These are phyloP conservation scores for Hirudinaria manillensis DNA, from an alignment of 2,888 invertebrate genomes.

Conservation along the genomic window DNA sequence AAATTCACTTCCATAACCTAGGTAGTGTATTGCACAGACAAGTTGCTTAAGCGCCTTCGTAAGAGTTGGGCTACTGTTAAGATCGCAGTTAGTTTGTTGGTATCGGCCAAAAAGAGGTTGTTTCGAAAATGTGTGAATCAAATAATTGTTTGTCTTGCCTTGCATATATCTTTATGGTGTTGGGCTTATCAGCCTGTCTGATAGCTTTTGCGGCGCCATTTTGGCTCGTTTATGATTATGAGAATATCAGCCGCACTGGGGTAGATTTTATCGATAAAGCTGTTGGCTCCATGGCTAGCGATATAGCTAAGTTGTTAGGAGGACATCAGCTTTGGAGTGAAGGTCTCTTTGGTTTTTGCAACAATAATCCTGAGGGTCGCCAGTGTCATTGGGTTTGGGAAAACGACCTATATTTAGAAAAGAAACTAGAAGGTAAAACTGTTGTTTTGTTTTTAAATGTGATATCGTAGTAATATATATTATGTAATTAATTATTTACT, in stretches of 20 bases:
- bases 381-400: conserved; percentile 30
- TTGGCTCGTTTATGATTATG: conserved; percentile 25
- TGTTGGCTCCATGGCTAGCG: neutral
- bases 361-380: conserved; percentile 5
- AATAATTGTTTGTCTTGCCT: conserved; percentile 22
- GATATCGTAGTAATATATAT: neutral
- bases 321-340: neutral
- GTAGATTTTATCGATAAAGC: neutral
- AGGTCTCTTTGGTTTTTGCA: conserved; percentile 29
- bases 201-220: conserved; percentile 31
- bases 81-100: too few relatives aligned
- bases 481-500: neutral
- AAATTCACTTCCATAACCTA: too few relatives aligned
- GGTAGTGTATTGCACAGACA: too few relatives aligned
- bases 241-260: too few relatives aligned
- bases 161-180: conserved; percentile 13
- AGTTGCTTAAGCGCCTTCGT: too few relatives aligned
- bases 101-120: too few relatives aligned
- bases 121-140: conserved; percentile 23
- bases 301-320: neutral
- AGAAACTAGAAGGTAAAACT: conserved; percentile 21
- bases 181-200: conserved; percentile 25
- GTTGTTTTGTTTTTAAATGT: neutral
- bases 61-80: too few relatives aligned
- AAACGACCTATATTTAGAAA: conserved; percentile 30